A percentile compares a stretch with the other conserved stretches of the same genome.
phyloP scores from a whole-genome alignment of 2,113 vertebrate genomes.

The Indicator maculatus region DNA sequence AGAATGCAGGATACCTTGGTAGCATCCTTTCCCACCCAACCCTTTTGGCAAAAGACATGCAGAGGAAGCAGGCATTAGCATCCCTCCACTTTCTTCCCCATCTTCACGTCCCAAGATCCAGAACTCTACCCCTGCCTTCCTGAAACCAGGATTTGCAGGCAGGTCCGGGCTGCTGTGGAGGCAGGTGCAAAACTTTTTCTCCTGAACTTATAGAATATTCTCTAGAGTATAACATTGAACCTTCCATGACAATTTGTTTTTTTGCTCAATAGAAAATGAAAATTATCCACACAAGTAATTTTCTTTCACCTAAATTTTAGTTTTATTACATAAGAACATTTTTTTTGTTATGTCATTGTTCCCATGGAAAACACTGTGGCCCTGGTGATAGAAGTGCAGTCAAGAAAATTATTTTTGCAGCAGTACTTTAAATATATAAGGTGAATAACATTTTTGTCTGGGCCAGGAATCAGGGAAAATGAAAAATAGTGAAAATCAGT shows the following conservation, averaged over 20 bases:
- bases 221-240: neutral
- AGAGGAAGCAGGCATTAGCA: neutral
- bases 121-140: neutral
- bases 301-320: neutral
- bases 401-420: neutral
- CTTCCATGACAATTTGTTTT: neutral
- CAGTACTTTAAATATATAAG: neutral
- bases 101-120: neutral
- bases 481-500: neutral
- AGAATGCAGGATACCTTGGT: neutral
- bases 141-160: neutral
- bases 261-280: neutral
- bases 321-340: neutral
- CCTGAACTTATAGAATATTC: neutral
- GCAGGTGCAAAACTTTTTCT: neutral
- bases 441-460: neutral
- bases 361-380: neutral
- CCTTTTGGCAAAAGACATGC: neutral
- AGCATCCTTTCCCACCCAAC: neutral
- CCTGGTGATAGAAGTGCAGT: neutral
- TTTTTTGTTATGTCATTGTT: neutral
- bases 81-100: neutral
- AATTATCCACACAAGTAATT: neutral
- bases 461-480: neutral
- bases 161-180: neutral